Conservation (phyloP, 2,888 invertebrate species). For the Conops quadrifasciatus region DNA sequence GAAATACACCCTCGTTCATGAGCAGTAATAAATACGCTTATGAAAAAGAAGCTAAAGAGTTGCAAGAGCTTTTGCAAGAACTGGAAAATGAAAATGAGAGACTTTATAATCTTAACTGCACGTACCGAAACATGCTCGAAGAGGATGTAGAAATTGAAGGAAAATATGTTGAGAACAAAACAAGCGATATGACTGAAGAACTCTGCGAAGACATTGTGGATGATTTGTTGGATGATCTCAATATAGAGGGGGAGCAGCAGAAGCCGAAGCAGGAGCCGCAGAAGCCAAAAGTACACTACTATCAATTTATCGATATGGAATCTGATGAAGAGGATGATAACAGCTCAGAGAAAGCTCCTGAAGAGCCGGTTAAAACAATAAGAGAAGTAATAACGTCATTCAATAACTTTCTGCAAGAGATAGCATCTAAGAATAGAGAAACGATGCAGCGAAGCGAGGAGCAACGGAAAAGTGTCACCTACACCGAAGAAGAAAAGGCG, state of each 20-base stretch:
- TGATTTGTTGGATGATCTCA: constrained; percentile 45
- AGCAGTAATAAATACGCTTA: constrained; percentile 36
- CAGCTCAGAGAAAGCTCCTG: constrained; percentile 32
- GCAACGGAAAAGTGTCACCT: constrained; percentile 20
- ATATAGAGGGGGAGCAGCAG: constrained; percentile 40
- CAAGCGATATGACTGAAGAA: constrained; percentile 17
- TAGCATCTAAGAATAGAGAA: constrained; percentile 34
- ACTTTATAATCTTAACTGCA: constrained; percentile 40
- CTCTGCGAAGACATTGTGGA: constrained; percentile 45
- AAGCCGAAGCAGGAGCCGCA: constrained; percentile 29
- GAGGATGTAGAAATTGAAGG: constrained; percentile 33
- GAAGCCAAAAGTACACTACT: constrained; percentile 40
- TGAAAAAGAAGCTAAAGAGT: constrained; percentile 48
- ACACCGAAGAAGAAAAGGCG: constrained; percentile 44
- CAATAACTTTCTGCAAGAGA: constrained; percentile 41
- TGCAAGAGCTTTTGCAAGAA: constrained; percentile 49
- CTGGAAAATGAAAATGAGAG: constrained; percentile 51
- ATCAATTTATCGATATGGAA: constrained; percentile 49
- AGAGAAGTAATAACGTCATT: constrained; percentile 43
- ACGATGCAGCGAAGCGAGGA: constrained; percentile 6
- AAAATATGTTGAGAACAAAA: constrained; percentile 35
- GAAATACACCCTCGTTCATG: constrained; percentile 13
- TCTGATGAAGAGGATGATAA: constrained; percentile 52
- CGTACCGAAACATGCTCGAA: constrained; percentile 35
- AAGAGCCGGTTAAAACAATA: constrained; percentile 40